Base-by-base conservation (phyloP, 2,797 vertebrate species). In the Hyperoplus lanceolatus region DNA sequence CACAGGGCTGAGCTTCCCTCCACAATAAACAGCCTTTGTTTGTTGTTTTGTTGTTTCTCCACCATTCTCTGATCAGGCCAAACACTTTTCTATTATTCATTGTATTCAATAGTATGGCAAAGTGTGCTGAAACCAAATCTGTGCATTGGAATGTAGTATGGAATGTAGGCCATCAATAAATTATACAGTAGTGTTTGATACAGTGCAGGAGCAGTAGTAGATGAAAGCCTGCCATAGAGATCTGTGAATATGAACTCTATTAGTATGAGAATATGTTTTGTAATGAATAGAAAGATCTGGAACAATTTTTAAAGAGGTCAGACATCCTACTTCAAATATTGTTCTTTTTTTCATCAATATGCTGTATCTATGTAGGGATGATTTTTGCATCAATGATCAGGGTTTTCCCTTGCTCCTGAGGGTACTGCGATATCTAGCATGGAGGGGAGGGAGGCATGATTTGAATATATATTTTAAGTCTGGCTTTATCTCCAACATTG, bases 71-170 rank as follows among this genome's bases (percentile, higher is more conserved):
- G 79, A 90, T 92, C 56, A 85, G 84, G 81, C 82, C 83, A 83
- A 87, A 89, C 77, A 80, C 55, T 83, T 76, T 66, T 92, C 39
- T 83, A 88, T 92, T 90, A 89, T 92, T 92, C 77, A 93, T 78
- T 39, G 11, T 11, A 41, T 70, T 87, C 83, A 80, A 77, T 18
- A 71, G 55, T 36, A 70, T 45, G 29, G 73, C 46, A 56, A 70
- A 89, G 65, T 60, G 66, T 29, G 6, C 13, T 12, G n/a, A n/a
- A 57, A 60, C 62, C 57, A 85, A 83, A 87, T 77, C 62, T n/a
- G 16, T 78, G 67, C 64, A 73, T 81, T 80, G 77, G 79, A 86
- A 71, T 63, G 11, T 61, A 72, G 65, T 59, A 68, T 71, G 49
- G 65, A 87, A 87, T 87, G 70, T 77, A 73, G 75, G 67, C 50